phyloP scores from a whole-genome alignment of 2,113 vertebrate species.

The Columbina picui region DNA sequence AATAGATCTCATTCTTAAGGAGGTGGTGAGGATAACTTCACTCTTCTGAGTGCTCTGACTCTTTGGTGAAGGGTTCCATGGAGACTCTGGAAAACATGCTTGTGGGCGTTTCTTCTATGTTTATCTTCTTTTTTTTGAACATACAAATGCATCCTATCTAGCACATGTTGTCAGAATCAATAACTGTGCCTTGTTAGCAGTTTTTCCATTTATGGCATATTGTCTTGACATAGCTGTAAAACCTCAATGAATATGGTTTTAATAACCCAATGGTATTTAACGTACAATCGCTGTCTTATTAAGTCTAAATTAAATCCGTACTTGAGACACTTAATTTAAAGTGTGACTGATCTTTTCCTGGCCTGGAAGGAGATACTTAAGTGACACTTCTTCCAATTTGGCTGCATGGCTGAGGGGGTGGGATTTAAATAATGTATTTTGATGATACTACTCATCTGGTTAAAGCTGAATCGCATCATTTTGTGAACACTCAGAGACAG shows the following conservation, averaged over 20 bases:
- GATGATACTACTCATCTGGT: slow-evolving; percentile 61
- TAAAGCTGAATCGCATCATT: slow-evolving; percentile 61
- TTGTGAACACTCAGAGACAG: slow-evolving; percentile 21
- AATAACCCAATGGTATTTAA: slow-evolving; percentile 78
- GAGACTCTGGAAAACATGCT: slow-evolving; percentile 2
- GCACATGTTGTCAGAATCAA: slow-evolving; percentile 71
- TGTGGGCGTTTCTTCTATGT: slow-evolving; percentile 2
- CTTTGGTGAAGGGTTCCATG: neutral
- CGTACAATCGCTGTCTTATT: slow-evolving; percentile 77
- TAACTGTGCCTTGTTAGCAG: slow-evolving; percentile 70
- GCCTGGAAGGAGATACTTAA: slow-evolving; percentile 63
- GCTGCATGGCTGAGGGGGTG: slow-evolving; percentile 48
- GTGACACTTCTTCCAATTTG: slow-evolving; percentile 63
- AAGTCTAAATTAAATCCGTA: slow-evolving; percentile 79
- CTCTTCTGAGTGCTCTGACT: neutral
- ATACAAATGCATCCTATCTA: slow-evolving; percentile 59
- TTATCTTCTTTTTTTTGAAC: slow-evolving; percentile 66
- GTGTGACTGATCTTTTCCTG: slow-evolving; percentile 74
- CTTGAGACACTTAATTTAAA: slow-evolving; percentile 75
- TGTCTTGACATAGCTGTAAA: slow-evolving; percentile 78
- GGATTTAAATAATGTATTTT: slow-evolving; percentile 64
- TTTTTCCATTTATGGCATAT: slow-evolving; percentile 75
- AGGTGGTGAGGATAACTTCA: neutral
- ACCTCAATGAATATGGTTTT: slow-evolving; percentile 80
- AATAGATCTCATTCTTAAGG: neutral